These are phyloP conservation scores for Rhagoletis pomonella DNA, from an alignment of 1,140 invertebrate species.

Conservation along the genomic window DNA sequence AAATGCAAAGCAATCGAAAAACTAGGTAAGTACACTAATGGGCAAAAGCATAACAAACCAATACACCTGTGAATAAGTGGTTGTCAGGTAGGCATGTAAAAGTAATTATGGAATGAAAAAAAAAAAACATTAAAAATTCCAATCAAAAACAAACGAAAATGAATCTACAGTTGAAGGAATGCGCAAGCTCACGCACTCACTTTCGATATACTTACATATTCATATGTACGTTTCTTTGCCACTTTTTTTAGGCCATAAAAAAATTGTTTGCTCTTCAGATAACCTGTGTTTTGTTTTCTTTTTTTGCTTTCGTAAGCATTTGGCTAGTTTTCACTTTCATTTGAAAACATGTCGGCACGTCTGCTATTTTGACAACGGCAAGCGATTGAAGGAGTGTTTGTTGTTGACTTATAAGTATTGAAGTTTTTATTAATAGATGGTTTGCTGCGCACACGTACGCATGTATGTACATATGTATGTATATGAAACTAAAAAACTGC, in stretches of 20 bases:
- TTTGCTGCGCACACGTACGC: neutral
- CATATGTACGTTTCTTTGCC: neutral
- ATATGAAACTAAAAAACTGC: neutral
- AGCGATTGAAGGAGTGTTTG: neutral
- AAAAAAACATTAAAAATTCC: neutral
- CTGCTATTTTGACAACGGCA: neutral
- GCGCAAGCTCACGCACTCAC: slow-evolving; percentile 21
- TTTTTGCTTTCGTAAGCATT: neutral
- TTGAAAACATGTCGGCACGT: neutral
- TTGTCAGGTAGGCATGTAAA: neutral
- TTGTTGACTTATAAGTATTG: neutral
- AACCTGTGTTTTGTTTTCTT: neutral
- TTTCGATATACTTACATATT: neutral
- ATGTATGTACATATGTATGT: neutral
- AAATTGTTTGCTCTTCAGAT: neutral
- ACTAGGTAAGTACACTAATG: neutral
- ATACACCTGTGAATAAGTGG: neutral
- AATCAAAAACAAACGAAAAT: slow-evolving; percentile 12
- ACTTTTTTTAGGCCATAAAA: neutral
- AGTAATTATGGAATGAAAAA: neutral
- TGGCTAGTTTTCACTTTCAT: slow-evolving; percentile 52
- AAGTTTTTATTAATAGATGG: neutral
- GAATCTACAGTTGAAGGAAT: slow-evolving; percentile 1
- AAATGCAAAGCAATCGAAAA: neutral
- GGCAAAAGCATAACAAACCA: neutral